Conservation (phyloP, 2,888 invertebrate genomes). For the Resseliella maxima region DNA sequence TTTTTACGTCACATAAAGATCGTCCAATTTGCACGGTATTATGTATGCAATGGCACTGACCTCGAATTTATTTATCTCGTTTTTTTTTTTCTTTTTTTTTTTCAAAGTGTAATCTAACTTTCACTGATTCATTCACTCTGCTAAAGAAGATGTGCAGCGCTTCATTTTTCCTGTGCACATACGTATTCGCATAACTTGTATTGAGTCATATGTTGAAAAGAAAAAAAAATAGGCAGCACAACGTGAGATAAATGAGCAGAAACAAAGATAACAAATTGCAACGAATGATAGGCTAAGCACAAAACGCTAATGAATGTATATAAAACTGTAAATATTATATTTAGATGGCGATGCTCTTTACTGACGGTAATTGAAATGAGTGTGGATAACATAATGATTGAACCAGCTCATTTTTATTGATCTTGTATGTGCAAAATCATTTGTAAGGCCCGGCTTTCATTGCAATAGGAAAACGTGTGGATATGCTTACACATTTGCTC, state of each 20-base stretch:
- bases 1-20: neutral
- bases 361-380: neutral
- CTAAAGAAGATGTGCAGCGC: neutral
- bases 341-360: neutral
- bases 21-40: slow-evolving; percentile 6
- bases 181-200: slow-evolving; percentile 17
- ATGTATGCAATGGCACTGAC: slow-evolving; percentile 53
- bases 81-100: slow-evolving; percentile 13
- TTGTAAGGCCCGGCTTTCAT: neutral
- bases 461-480: neutral
- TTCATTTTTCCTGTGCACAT: neutral
- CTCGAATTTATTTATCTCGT: neutral
- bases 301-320: slow-evolving; percentile 29
- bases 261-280: neutral
- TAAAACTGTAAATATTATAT: neutral
- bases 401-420: neutral
- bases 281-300: neutral
- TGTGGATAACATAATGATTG: neutral
- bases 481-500: neutral
- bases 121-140: slow-evolving; percentile 46
- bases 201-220: neutral
- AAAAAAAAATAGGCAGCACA: neutral
- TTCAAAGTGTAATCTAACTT: slow-evolving; percentile 28
- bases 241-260: neutral
- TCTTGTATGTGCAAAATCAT: slow-evolving; percentile 13